These are phyloP conservation scores for Limnephilus auricula DNA, from an alignment of 2,888 invertebrate species.

Conservation along the genomic window DNA sequence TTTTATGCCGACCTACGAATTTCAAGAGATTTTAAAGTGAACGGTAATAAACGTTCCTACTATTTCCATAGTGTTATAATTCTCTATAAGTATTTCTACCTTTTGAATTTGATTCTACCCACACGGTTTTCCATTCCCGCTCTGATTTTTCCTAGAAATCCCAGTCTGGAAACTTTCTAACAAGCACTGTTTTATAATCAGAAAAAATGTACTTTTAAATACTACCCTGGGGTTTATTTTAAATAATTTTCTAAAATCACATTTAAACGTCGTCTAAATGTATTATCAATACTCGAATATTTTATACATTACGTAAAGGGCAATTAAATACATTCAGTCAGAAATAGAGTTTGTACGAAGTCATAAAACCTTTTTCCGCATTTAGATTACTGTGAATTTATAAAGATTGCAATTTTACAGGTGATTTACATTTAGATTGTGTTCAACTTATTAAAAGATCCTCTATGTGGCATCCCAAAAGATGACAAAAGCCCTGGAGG, in stretches of 20 bases:
- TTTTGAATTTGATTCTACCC: neutral
- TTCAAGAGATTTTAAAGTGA: neutral
- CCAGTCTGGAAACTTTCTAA: neutral
- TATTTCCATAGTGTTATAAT: too few species aligned
- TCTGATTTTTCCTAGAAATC: neutral
- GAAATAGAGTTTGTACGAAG: too few species aligned
- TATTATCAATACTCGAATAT: neutral
- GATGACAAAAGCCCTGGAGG: too few species aligned
- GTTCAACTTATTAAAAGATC: too few species aligned
- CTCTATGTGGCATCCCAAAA: too few species aligned
- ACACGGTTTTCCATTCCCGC: neutral
- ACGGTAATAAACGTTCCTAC: neutral
- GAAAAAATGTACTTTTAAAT: neutral
- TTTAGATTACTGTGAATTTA: too few species aligned
- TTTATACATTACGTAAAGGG: neutral
- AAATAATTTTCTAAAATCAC: neutral
- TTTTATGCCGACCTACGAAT: neutral
- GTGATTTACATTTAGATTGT: too few species aligned
- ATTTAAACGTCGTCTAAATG: neutral
- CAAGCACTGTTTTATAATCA: neutral
- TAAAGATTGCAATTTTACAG: too few species aligned
- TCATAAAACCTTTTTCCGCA: too few species aligned
- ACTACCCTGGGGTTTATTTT: neutral
- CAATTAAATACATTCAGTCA: too few species aligned
- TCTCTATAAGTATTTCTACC: neutral